Percentiles rank a stretch among this genome's conserved stretches.
Conservation (phyloP, 2,797 vertebrate genomes). For the Cirrhinus mrigala region DNA sequence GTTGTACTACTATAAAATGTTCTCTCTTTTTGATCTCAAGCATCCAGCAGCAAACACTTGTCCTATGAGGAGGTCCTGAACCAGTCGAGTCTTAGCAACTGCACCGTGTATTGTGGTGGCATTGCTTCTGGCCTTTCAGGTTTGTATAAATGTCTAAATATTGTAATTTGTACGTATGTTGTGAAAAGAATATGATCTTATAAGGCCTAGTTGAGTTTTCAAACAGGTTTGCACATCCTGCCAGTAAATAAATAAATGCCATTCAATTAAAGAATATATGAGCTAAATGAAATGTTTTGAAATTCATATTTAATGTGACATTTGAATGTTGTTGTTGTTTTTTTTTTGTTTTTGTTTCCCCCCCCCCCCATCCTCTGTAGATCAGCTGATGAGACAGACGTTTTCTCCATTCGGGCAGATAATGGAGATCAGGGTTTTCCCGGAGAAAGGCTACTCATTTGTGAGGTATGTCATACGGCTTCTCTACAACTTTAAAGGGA, state of each 20-base stretch:
- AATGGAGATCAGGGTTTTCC: constrained; percentile 97
- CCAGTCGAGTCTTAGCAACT: constrained; percentile 97
- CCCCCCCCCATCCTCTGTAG: constrained; percentile 76
- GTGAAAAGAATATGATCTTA: neutral
- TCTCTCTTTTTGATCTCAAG: constrained; percentile 15
- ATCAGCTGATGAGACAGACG: constrained; percentile 98
- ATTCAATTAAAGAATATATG: neutral
- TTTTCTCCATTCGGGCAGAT: constrained; percentile 97
- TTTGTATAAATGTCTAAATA: constrained; percentile 62
- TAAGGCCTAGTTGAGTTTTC: neutral
- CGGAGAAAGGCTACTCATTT: constrained; percentile 98
- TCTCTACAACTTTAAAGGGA: neutral
- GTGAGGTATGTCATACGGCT: constrained; percentile 80
- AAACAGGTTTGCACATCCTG: neutral
- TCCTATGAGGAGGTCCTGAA: constrained; percentile 97
- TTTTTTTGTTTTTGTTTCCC: too few relatives aligned
- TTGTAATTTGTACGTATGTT: neutral
- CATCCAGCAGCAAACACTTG: constrained; percentile 91
- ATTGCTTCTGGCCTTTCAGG: constrained; percentile 95
- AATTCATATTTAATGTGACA: too few relatives aligned
- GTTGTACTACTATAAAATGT: neutral
- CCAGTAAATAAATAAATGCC: neutral
- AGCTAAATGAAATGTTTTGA: neutral
- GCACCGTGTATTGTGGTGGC: constrained; percentile 96
- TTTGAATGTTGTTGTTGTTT: constrained; percentile 50